phyloP scores from a whole-genome alignment of 2,888 invertebrate genomes.

The Phymatocera aterrima region DNA sequence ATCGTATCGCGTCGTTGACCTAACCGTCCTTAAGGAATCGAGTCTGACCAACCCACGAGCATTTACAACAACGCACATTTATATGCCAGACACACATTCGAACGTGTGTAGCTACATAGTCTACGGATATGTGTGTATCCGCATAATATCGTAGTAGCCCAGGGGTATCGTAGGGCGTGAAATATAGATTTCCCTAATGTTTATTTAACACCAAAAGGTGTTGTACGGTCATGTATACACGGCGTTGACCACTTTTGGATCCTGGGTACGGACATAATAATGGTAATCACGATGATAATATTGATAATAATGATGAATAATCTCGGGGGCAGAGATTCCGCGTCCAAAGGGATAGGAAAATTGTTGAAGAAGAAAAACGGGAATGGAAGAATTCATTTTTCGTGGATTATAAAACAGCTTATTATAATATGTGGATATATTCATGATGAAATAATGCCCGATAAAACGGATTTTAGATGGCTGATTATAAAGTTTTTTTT shows the following conservation, averaged over 20 bases:
- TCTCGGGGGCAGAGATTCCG: background rate
- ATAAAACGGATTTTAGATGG: background rate
- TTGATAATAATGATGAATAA: background rate
- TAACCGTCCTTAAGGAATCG: constrained; percentile 10
- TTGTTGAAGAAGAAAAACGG: background rate
- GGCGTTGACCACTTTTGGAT: background rate
- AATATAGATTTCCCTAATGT: constrained; percentile 39
- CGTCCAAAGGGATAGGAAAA: background rate
- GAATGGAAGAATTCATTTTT: background rate
- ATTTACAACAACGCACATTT: background rate
- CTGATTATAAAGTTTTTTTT: background rate
- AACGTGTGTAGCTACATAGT: constrained; percentile 2
- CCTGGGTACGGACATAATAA: constrained; percentile 6
- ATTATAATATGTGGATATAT: background rate
- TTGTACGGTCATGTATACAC: constrained; percentile 21
- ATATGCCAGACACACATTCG: background rate
- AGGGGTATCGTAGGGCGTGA: constrained; percentile 16
- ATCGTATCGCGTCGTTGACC: constrained; percentile 38
- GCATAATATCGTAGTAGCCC: background rate
- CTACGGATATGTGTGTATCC: background rate
- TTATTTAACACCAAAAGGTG: constrained; percentile 36
- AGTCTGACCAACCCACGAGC: background rate
- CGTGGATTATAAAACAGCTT: background rate
- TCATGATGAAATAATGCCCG: background rate
- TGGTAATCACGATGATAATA: background rate